phyloP scores from a whole-genome alignment of 2,888 invertebrate species.

The Leucophora obtusa region DNA sequence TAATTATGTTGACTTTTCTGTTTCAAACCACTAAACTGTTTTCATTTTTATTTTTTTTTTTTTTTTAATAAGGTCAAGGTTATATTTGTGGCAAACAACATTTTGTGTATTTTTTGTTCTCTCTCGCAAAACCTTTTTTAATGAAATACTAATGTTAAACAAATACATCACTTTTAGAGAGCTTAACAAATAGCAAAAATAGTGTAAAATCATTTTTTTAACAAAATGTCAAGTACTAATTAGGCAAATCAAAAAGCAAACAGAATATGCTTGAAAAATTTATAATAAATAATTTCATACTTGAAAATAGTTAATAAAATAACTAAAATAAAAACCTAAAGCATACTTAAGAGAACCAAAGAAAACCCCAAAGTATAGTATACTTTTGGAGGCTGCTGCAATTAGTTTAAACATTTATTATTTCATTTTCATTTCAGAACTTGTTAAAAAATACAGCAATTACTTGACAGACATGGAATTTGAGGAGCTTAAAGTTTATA shows the following conservation, averaged over 20 bases:
- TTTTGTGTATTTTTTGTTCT: background rate
- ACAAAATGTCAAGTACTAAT: conserved; percentile 62
- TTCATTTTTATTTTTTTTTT: background rate
- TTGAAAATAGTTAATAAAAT: background rate
- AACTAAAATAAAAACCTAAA: conserved; percentile 2
- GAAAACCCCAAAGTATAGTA: conserved; percentile 15
- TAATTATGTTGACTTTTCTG: conserved; percentile 56
- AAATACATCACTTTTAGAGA: conserved; percentile 31
- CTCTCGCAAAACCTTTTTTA: background rate
- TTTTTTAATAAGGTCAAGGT: conserved; percentile 51
- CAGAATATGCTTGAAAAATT: background rate
- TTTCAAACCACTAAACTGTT: conserved; percentile 17
- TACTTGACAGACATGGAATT: conserved; percentile 93
- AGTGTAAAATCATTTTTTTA: conserved; percentile 28
- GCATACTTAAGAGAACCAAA: conserved; percentile 18
- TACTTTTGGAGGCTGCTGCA: conserved; percentile 4
- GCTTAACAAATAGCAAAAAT: conserved; percentile 31
- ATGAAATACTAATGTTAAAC: conserved; percentile 16
- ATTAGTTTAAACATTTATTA: conserved; percentile 20
- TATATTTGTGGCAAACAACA: conserved; percentile 8
- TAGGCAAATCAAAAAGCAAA: conserved; percentile 26
- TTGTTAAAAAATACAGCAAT: conserved; percentile 89
- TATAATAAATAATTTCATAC: background rate
- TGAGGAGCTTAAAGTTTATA: conserved; percentile 93
- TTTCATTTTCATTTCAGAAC: conserved; percentile 81